phyloP scores from a whole-genome alignment of 2,113 vertebrate species.

The Boleophthalmus pectinirostris region DNA sequence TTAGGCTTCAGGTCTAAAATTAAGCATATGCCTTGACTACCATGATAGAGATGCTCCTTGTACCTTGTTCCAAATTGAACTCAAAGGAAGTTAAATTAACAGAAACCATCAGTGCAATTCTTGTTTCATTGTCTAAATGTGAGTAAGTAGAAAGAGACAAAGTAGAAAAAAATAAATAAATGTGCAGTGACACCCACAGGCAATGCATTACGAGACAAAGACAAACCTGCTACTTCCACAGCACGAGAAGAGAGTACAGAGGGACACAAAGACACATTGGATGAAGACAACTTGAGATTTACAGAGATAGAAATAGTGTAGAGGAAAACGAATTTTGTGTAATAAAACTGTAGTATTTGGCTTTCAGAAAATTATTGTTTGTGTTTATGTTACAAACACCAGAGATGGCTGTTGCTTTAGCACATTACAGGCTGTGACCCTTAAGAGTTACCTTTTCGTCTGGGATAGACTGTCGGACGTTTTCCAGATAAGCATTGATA shows the following conservation, averaged over 20 bases:
- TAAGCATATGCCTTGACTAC: background rate
- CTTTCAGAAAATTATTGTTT: background rate
- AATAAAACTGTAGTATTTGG: conserved; percentile 9
- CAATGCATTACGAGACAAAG: conserved; percentile 35
- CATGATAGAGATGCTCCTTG: background rate
- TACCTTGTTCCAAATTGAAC: background rate
- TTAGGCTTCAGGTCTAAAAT: background rate
- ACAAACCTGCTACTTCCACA: conserved; percentile 76
- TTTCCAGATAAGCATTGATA: conserved; percentile 93
- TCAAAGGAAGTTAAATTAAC: background rate
- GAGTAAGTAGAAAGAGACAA: background rate
- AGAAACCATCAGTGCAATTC: background rate
- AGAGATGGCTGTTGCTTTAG: background rate
- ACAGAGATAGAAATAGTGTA: background rate
- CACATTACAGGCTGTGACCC: background rate
- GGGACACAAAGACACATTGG: conserved; percentile 57
- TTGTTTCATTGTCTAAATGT: background rate
- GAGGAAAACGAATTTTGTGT: background rate
- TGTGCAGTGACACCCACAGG: conserved; percentile 49
- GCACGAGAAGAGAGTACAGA: conserved; percentile 58
- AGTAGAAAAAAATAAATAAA: conserved; percentile 11
- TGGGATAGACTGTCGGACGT: conserved; percentile 87
- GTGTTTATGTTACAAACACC: background rate
- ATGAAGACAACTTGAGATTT: conserved; percentile 25
- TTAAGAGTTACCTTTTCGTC: conserved; percentile 88